These are phyloP conservation scores for Cistogaster globosa DNA, from an alignment of 2,888 invertebrate genomes.

Conservation along the genomic window DNA sequence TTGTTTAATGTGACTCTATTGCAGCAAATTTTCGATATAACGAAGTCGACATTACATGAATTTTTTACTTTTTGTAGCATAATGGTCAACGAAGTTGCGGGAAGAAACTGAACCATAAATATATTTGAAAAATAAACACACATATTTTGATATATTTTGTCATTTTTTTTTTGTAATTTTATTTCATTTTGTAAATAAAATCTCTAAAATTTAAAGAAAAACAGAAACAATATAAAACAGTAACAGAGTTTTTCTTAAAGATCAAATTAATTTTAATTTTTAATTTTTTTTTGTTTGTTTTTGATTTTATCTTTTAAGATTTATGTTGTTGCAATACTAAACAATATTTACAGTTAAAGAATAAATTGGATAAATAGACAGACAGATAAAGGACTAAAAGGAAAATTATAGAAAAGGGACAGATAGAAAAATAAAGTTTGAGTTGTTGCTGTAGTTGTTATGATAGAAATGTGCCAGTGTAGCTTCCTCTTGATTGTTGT, in stretches of 20 bases:
- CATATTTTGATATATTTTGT: neutral
- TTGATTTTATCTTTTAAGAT: constrained; percentile 54
- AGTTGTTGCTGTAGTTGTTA: constrained; percentile 36
- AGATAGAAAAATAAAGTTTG: constrained; percentile 7
- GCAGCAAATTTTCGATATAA: too few relatives aligned
- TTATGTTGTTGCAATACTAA: constrained; percentile 63
- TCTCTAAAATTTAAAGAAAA: constrained; percentile 46
- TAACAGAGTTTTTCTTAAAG: constrained; percentile 65
- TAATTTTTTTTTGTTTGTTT: constrained; percentile 53
- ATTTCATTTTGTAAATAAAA: constrained; percentile 54
- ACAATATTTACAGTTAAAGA: constrained; percentile 66
- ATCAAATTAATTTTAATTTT: constrained; percentile 41
- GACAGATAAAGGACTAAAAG: constrained; percentile 12
- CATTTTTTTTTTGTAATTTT: constrained; percentile 52
- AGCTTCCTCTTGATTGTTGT: constrained; percentile 68
- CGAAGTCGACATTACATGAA: too few relatives aligned
- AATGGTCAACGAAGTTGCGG: too few relatives aligned
- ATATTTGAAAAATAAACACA: neutral
- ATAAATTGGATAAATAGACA: constrained; percentile 44
- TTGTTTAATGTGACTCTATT: too few relatives aligned
- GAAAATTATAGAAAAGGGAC: neutral
- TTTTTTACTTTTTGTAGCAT: too few relatives aligned
- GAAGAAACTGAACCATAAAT: too few relatives aligned
- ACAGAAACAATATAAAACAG: constrained; percentile 54
- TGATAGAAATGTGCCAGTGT: constrained; percentile 71